Evolutionary conservation across 1,140 invertebrate species (phyloP), one percentile per base, ranked within the genome.

Genomic region (Odontomachus brunneus): DNA sequence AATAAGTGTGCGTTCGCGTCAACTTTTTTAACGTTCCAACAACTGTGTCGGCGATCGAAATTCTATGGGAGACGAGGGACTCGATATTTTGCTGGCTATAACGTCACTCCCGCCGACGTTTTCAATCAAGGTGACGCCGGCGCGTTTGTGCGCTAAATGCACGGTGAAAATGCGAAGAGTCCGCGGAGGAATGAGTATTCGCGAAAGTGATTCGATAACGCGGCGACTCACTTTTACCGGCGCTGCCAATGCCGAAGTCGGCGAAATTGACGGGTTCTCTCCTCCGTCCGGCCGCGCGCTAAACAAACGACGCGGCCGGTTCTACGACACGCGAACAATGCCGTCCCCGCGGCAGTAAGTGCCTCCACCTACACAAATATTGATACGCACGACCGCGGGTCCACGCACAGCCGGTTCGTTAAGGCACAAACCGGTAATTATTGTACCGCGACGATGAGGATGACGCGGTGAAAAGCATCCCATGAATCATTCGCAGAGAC

Each of bases 311-410:
- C 38, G 63, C 63, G 55, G 51, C 53, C 14, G 74, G 71, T 26
- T 84, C 63, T 44, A 65, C 63, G 48, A 51, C 38, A 73, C 57
- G 85, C 63, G 80, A 88, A 88, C 81, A 86, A 83, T 80, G 67
- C 67, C 66, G 55, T 60, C 53, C 78, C 73, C 62, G 75, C 81
- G 49, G 75, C 82, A 71, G 82, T 82, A 65, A 71, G 86, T 82
- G 71, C 73, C 62, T 80, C 83, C 86, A 88, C 87, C 87, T 88
- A 88, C 80, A 38, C 86, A 88, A 88, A 88, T 88, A 88, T 88
- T 88, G 83, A 81, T 88, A 88, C 72, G 82, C 72, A 62, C 86
- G 84, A 76, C 55, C 84, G 83, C 84, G 80, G 63, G 85, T 65
- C 65, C 84, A 73, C 71, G 73, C 59, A 82, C 66, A 82, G 84